These are phyloP conservation scores for Emydura subglobosa DNA, from an alignment of 2,113 vertebrate genomes.

Conservation along the genomic window DNA sequence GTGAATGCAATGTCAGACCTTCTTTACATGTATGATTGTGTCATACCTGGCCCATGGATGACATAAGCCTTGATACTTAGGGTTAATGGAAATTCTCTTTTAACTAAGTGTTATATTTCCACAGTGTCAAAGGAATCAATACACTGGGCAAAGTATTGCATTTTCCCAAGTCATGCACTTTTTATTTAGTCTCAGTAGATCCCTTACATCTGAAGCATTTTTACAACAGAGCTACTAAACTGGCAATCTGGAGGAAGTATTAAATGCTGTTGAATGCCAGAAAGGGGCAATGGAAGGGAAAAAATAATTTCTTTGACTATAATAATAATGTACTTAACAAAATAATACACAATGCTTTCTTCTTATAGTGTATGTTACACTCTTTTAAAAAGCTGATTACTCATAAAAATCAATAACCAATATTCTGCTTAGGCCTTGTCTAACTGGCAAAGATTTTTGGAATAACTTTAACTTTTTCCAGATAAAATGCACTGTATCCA, in stretches of 20 bases:
- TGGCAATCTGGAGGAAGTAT: constrained; percentile 59
- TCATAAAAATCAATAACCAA: constrained; percentile 43
- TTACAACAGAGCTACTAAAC: constrained; percentile 62
- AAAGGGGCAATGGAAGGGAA: constrained; percentile 26
- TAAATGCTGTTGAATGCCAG: constrained; percentile 47
- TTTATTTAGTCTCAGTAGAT: constrained; percentile 69
- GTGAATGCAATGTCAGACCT: not conserved
- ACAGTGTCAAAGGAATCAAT: not conserved
- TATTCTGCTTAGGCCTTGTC: constrained; percentile 19
- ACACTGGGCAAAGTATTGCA: constrained; percentile 4
- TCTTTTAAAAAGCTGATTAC: constrained; percentile 47
- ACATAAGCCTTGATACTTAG: rapidly evolving
- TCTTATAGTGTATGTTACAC: constrained; percentile 17
- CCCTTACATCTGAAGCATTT: constrained; percentile 38
- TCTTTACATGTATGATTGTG: not conserved
- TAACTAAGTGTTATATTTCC: not conserved
- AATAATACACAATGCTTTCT: constrained; percentile 49
- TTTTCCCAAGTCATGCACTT: constrained; percentile 50
- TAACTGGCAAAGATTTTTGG: not conserved
- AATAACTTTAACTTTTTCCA: not conserved
- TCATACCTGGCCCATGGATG: constrained; percentile 1
- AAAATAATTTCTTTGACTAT: constrained; percentile 40
- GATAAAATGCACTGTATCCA: not conserved
- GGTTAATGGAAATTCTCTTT: not conserved
- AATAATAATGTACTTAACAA: constrained; percentile 56